phyloP scores from a whole-genome alignment of 2,797 vertebrate genomes.

The Dipus sagitta region DNA sequence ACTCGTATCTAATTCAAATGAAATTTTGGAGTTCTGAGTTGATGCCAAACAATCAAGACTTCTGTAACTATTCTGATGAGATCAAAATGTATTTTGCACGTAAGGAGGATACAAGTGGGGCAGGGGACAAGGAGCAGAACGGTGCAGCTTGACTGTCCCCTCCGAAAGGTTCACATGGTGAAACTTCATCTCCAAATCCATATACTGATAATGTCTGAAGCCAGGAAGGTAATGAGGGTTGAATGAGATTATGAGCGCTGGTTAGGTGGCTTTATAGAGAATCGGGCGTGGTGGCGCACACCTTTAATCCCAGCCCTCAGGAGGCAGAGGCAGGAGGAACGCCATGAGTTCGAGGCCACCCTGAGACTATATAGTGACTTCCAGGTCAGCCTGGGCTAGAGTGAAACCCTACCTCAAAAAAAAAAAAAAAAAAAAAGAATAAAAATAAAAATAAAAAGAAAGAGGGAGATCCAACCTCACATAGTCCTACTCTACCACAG shows the following conservation, averaged over 20 bases:
- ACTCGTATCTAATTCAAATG: neutral
- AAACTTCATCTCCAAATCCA: neutral
- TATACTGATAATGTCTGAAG: neutral
- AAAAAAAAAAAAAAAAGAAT: too few relatives aligned
- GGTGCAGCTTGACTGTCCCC: neutral
- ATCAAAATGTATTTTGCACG: neutral
- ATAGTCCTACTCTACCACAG: too few relatives aligned
- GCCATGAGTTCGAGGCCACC: too few relatives aligned
- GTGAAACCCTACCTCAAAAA: too few relatives aligned
- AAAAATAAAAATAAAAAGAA: too few relatives aligned
- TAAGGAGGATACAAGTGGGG: neutral
- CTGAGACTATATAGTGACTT: too few relatives aligned
- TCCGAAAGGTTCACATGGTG: neutral
- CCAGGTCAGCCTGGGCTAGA: too few relatives aligned
- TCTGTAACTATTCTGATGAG: neutral
- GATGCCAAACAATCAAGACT: neutral
- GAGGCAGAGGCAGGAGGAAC: too few relatives aligned
- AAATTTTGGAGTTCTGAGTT: neutral
- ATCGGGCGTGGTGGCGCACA: too few relatives aligned
- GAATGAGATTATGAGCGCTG: neutral
- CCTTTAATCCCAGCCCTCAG: too few relatives aligned
- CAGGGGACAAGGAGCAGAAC: neutral
- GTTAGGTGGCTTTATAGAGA: neutral
- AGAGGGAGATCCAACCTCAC: neutral
- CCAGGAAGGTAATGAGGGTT: neutral